Evolutionary conservation across 1,140 invertebrate species (phyloP).

Genomic region (Pachypsylla venusta): DNA sequence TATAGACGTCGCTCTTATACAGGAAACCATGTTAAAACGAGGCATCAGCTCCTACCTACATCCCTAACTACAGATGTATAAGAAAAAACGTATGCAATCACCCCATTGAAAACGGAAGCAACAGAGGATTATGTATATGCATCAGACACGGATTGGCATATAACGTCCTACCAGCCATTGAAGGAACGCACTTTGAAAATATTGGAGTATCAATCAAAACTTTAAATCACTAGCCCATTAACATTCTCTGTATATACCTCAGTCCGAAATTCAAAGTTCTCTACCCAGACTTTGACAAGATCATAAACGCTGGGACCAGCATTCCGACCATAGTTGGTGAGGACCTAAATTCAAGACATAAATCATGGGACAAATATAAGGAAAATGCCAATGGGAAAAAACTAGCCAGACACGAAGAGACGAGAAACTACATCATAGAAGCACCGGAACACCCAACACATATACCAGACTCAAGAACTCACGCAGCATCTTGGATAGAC

Average conservation of each 20-base stretch:
- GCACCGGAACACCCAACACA: background rate
- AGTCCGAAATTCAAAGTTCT: background rate
- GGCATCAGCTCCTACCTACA: too few species aligned
- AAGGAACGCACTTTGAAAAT: background rate
- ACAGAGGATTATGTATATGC: background rate
- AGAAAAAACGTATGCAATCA: background rate
- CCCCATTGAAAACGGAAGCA: background rate
- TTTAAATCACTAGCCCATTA: background rate
- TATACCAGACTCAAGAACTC: background rate
- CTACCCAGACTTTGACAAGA: background rate
- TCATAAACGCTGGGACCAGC: background rate
- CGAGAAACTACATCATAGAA: background rate
- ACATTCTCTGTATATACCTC: background rate
- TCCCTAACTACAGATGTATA: background rate
- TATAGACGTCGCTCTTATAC: background rate
- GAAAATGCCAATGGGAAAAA: background rate
- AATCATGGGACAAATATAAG: background rate
- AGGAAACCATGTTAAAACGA: background rate
- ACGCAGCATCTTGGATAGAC: background rate
- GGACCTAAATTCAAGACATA: background rate
- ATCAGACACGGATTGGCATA: background rate
- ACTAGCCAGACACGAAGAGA: background rate
- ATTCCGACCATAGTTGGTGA: background rate
- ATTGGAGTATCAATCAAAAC: background rate
- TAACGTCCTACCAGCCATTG: background rate